Percentiles rank a stretch among this genome's conserved stretches.
phyloP scores from a whole-genome alignment of 2,113 vertebrate species.

The Aepyceros melampus region DNA sequence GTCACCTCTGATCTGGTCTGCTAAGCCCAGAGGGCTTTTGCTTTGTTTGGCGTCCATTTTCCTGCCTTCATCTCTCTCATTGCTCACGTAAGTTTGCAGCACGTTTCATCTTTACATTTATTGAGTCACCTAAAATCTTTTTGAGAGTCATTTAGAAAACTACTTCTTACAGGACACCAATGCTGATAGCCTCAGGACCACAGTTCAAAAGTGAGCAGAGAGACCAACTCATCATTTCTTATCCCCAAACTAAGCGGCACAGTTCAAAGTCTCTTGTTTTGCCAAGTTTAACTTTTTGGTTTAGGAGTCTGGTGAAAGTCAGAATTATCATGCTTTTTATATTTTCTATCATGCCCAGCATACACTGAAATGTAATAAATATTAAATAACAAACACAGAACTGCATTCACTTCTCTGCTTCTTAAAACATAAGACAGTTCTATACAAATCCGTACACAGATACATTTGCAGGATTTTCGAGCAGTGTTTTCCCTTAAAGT shows the following conservation, averaged over 20 bases:
- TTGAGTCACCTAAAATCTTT: not conserved
- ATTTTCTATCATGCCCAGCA: not conserved
- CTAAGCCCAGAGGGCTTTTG: not conserved
- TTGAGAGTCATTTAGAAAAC: not conserved
- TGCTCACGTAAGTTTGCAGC: not conserved
- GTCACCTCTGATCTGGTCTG: not conserved
- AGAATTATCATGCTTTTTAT: not conserved
- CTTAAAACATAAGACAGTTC: not conserved
- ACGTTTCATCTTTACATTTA: not conserved
- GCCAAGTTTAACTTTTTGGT: not conserved
- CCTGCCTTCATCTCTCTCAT: not conserved
- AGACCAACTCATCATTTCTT: not conserved
- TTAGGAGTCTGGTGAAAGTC: not conserved
- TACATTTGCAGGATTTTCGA: not conserved
- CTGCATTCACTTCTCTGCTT: not conserved
- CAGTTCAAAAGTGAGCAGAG: not conserved
- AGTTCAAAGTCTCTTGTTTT: not conserved
- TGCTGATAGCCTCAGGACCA: not conserved
- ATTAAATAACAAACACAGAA: not conserved
- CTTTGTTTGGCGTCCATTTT: rapidly evolving
- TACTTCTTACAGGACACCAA: not conserved
- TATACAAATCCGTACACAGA: not conserved
- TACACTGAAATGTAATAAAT: not conserved
- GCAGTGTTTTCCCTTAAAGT: not conserved
- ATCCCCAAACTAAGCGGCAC: not conserved